These are phyloP conservation scores for Salvelinus alpinus DNA, from an alignment of 2,113 vertebrate genomes.

Conservation along the genomic window DNA sequence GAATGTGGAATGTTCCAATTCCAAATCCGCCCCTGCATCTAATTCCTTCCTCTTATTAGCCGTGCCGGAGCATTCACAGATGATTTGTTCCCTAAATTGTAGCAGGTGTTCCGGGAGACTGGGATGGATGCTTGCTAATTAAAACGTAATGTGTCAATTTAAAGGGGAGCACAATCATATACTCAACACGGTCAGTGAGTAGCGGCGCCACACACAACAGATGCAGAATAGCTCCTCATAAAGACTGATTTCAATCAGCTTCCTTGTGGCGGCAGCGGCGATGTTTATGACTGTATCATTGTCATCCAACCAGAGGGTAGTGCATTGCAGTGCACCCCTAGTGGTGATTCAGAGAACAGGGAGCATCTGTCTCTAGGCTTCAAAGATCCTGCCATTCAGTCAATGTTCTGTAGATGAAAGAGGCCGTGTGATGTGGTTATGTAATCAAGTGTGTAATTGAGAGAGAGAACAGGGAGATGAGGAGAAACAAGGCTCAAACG, in stretches of 20 bases:
- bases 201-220: slow-evolving; percentile 39
- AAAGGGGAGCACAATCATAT: slow-evolving; percentile 61
- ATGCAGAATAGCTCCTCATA: slow-evolving; percentile 58
- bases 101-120: slow-evolving; percentile 71
- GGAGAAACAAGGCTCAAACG: slow-evolving; percentile 12
- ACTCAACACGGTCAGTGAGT: slow-evolving; percentile 53
- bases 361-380: slow-evolving; percentile 61
- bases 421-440: neutral
- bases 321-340: slow-evolving; percentile 37
- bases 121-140: slow-evolving; percentile 68
- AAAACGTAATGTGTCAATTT: slow-evolving; percentile 75
- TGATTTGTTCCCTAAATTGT: slow-evolving; percentile 64
- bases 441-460: no score
- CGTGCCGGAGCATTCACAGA: slow-evolving; percentile 55
- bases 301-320: no score
- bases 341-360: slow-evolving; percentile 41
- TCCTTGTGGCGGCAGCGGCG: slow-evolving; percentile 45
- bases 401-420: slow-evolving; percentile 15
- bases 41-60: slow-evolving; percentile 45
- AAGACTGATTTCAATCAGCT: slow-evolving; percentile 50
- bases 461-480: slow-evolving; percentile 34
- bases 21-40: slow-evolving; percentile 20
- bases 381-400: slow-evolving; percentile 11
- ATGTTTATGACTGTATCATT: no score
- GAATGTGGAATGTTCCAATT: slow-evolving; percentile 35